Evolutionary conservation across 2,888 invertebrate species (phyloP), one percentile per base, ranked within the genome.

Genomic region (Choristoneura rosaceana): DNA sequence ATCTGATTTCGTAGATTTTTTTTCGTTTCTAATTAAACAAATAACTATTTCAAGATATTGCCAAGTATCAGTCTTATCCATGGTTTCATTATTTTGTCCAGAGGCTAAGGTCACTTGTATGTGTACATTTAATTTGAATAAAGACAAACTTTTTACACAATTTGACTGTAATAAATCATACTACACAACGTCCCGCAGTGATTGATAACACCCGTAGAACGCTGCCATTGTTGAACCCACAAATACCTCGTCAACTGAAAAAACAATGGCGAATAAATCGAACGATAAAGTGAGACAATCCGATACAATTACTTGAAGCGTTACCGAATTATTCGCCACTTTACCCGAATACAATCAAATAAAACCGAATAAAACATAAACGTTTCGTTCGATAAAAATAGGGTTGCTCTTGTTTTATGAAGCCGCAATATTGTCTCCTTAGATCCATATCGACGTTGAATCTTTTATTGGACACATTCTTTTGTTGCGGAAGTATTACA

Each of bases 311-410:
- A 69, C 52, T 62, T 33, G 25, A 47, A 67, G 59, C 62, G 52
- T 43, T 69, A 62, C 61, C n/a, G 62, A 62, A 68, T 69, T 69
- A 62, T 69, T 61, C 69, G 61, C 25, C 62, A 69, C 69, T 62
- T 69, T 52, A 69, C 38, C 52, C 52, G 41, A 62, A 69, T 25
- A 69, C 68, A 52, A 62, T 61, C 69, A 15, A 69, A 52, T 69
- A 41, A 52, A 67, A 67, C 58, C 69, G 33, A 62, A 52, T 69
- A 41, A 52, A 67, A 67, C 58, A 45, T 60, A 62, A 69, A 33
- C 69, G 69, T 52, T 69, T 69, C 69, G 62, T 12, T 68, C 50
- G 55, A 55, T 45, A 61, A 61, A 69, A 50, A 62, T 61, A 69
- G 69, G 61, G 62, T 25, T 69, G 47, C 50, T 10, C 15, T 38